Evolutionary conservation across 2,888 invertebrate species (phyloP), one percentile per base, ranked within the genome.

Genomic region (Marronus borbonicus): DNA sequence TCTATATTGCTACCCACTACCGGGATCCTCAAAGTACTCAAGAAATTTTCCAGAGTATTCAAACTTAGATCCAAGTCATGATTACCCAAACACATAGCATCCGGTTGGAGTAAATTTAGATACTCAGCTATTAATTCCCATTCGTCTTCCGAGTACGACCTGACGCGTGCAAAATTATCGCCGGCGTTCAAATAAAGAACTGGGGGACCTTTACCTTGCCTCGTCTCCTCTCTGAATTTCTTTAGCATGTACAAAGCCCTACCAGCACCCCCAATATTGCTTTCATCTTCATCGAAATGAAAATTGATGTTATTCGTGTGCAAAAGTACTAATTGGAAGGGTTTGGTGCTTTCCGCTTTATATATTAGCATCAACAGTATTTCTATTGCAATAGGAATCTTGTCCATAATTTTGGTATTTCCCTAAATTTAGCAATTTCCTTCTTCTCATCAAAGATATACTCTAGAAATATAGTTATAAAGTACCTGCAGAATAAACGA

Each of bases 21-120:
- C 0, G 97, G 96, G 80, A 94, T 94, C 1, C 90, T 90, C 2
- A 93, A 90, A 69, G 92, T 91, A 77, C 93, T 88, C 10, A 97
- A 89, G 83, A 95, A 97, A 0, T 95, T 95, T n/a, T 93, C 89
- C 10, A 97, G 87, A 4, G 95, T 96, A 0, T 89, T 88, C 0
- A 95, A 90, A 4, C 94, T 95, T 80, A 94, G 92, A 89, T 98
- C 98, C 85, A 98, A 96, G 88, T 98, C 97, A 87, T 98, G 97
- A 86, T 98, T 98, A 28, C 97, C 97, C 81, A 98, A 89, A 14
- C 94, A 94, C 17, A 66, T 44, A 17, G 44, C 66, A 20, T 66
- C 66, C 20, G 66, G 66, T 66, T 20, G 5, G 5, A 66, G 39
- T n/a, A 39, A n/a, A n/a, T 66, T 44, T 14, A 66, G 17, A 44